Evolutionary conservation across 2,888 invertebrate genomes (phyloP).

Genomic region (Drosophila suboccidentalis): DNA sequence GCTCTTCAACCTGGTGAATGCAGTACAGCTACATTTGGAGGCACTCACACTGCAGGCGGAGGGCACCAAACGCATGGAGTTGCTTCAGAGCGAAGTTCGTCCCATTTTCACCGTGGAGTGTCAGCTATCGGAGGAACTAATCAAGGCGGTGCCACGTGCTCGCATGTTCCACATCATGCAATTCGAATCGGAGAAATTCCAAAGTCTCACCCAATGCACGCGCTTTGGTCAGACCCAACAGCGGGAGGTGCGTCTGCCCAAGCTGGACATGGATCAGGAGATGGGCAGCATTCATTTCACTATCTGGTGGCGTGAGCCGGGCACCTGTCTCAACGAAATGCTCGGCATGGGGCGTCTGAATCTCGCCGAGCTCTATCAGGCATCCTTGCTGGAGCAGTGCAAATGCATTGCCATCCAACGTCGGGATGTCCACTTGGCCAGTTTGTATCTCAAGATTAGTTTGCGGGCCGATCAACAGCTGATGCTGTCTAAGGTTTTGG

Average conservation of each 20-base stretch:
- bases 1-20: slow-evolving; percentile 71
- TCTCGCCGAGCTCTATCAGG: slow-evolving; percentile 75
- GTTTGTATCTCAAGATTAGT: slow-evolving; percentile 80
- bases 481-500: slow-evolving; percentile 33
- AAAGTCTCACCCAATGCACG: slow-evolving; percentile 82
- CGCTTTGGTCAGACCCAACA: slow-evolving; percentile 80
- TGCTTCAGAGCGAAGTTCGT: slow-evolving; percentile 79
- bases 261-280: slow-evolving; percentile 13
- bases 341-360: slow-evolving; percentile 79
- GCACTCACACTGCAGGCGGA: slow-evolving; percentile 82
- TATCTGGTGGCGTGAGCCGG: slow-evolving; percentile 84
- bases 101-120: slow-evolving; percentile 83
- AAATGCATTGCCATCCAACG: slow-evolving; percentile 79
- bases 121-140: slow-evolving; percentile 79
- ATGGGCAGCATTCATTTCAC: slow-evolving; percentile 79
- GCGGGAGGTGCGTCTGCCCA: slow-evolving; percentile 67
- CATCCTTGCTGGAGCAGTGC: slow-evolving; percentile 81
- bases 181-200: slow-evolving; percentile 83
- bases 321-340: slow-evolving; percentile 83
- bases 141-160: slow-evolving; percentile 69
- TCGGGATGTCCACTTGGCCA: slow-evolving; percentile 76
- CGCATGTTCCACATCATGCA: slow-evolving; percentile 83
- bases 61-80: slow-evolving; percentile 82
- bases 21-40: slow-evolving; percentile 80
- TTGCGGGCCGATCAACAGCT: slow-evolving; percentile 54